Evolutionary conservation across 2,113 vertebrate genomes (phyloP).

Genomic region (Romanogobio albipinnatus): DNA sequence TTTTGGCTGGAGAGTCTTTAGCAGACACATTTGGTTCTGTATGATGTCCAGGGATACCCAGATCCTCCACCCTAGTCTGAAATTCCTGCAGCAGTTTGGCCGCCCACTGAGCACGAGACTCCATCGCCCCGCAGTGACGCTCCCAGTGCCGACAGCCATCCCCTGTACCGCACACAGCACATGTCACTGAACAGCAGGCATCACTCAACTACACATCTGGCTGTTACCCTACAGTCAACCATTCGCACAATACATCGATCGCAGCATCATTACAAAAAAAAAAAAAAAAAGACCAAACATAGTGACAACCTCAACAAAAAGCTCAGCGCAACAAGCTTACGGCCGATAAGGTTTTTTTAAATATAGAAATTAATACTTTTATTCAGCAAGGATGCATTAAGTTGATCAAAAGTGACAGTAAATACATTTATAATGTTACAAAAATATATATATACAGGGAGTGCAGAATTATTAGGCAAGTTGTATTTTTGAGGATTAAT

Average conservation of each 20-base stretch:
- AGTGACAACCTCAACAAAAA: neutral
- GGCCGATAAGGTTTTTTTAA: too few relatives aligned
- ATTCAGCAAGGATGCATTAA: neutral
- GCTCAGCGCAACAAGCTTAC: neutral
- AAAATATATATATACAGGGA: neutral
- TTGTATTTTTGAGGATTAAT: too few relatives aligned
- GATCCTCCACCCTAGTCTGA: constrained; percentile 79
- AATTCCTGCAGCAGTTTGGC: constrained; percentile 86
- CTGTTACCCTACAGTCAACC: neutral
- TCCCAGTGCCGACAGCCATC: constrained; percentile 93
- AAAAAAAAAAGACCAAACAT: too few relatives aligned
- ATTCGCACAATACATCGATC: neutral
- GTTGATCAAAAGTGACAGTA: neutral
- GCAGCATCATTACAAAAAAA: too few relatives aligned
- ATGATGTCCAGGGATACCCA: constrained; percentile 67
- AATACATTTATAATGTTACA: neutral
- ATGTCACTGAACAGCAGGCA: neutral
- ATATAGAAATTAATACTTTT: neutral
- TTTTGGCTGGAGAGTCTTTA: constrained; percentile 75
- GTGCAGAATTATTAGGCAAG: too few relatives aligned
- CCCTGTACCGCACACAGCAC: constrained; percentile 63
- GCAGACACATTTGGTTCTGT: constrained; percentile 50
- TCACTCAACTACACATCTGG: neutral
- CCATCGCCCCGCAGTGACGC: constrained; percentile 89
- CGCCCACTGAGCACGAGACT: constrained; percentile 89